phyloP scores from a whole-genome alignment of 2,888 invertebrate genomes.

The Seladonia tumulorum region DNA sequence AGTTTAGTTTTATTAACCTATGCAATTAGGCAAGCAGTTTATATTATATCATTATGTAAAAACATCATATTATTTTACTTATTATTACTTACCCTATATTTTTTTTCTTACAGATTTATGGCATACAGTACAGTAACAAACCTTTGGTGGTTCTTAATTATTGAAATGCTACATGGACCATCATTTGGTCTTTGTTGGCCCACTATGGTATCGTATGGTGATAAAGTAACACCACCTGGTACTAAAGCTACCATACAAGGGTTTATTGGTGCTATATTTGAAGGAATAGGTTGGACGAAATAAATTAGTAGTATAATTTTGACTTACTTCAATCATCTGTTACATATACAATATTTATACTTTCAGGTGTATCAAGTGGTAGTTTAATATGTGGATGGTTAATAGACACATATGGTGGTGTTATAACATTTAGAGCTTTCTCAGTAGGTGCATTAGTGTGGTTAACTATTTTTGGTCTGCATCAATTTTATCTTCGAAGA shows the following conservation, averaged over 20 bases:
- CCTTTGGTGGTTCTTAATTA: conserved; percentile 93
- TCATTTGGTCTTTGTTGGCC: conserved; percentile 95
- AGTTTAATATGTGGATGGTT: conserved; percentile 91
- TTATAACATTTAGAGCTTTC: conserved; percentile 89
- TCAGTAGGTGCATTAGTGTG: conserved; percentile 88
- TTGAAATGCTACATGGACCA: conserved; percentile 94
- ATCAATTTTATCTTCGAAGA: conserved; percentile 78
- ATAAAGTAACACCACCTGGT: conserved; percentile 92
- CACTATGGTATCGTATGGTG: conserved; percentile 95
- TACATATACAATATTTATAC: conserved; percentile 7
- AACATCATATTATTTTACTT: conserved; percentile 18
- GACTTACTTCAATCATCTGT: conserved; percentile 2
- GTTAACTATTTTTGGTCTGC: conserved; percentile 79
- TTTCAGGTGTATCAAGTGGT: conserved; percentile 89
- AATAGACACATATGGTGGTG: conserved; percentile 88
- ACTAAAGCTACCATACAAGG: conserved; percentile 95
- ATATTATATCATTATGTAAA: not conserved
- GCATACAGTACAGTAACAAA: conserved; percentile 92
- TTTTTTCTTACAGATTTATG: conserved; percentile 86
- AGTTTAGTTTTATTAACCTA: conserved; percentile 92
- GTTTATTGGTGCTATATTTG: conserved; percentile 93
- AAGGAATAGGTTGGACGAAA: conserved; percentile 88
- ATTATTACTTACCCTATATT: conserved; percentile 19
- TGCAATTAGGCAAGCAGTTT: conserved; percentile 85
- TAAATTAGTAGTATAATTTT: conserved; percentile 1